Evolutionary conservation across 2,888 invertebrate species (phyloP).

Genomic region (Drosophila anomelani): DNA sequence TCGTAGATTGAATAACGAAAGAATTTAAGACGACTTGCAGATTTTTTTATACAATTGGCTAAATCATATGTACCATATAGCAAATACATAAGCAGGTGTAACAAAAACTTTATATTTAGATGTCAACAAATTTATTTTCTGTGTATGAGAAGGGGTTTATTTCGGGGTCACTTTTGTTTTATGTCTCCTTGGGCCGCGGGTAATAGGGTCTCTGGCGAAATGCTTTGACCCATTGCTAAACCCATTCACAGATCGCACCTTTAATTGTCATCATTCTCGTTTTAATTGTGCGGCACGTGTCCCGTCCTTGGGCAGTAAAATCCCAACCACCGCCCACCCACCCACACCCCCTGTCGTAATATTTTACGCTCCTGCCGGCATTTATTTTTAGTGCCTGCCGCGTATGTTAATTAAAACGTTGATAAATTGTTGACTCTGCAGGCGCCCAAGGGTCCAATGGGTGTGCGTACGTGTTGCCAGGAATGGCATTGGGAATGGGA

Average conservation of each 20-base stretch:
- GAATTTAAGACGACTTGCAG: background rate
- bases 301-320: conserved; percentile 16
- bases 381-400: conserved; percentile 61
- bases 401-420: conserved; percentile 68
- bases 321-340: background rate
- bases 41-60: background rate
- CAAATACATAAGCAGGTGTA: background rate
- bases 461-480: conserved; percentile 11
- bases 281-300: conserved; percentile 59
- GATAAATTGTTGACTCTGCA: conserved; percentile 62
- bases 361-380: conserved; percentile 43
- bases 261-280: conserved; percentile 63
- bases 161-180: conserved; percentile 24
- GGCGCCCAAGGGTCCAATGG: conserved; percentile 12
- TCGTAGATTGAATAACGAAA: background rate
- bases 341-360: conserved; percentile 33
- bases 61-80: background rate
- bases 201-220: background rate
- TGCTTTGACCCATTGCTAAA: conserved; percentile 12
- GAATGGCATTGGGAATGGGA: background rate
- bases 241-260: conserved; percentile 53
- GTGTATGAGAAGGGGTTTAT: conserved; percentile 7
- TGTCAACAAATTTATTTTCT: background rate
- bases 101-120: no score
- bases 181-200: conserved; percentile 1